These are phyloP conservation scores for Calameuta filiformis DNA, from an alignment of 2,888 invertebrate genomes.

Conservation along the genomic window DNA sequence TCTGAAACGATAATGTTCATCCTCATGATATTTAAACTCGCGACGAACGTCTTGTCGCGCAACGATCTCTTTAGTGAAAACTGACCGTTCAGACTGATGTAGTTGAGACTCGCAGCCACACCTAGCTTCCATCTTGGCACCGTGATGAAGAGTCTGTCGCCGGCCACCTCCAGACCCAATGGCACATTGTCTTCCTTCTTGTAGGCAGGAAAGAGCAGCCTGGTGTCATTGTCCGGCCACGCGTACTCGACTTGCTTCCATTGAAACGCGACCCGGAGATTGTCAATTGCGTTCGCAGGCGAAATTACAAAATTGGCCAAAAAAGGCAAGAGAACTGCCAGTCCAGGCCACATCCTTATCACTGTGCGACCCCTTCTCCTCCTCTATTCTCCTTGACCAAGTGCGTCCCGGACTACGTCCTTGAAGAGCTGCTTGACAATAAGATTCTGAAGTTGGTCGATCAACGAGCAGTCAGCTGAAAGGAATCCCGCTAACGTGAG, in stretches of 20 bases:
- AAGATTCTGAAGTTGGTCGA: background rate
- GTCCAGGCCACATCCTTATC: constrained; percentile 4
- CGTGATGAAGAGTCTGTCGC: constrained; percentile 77
- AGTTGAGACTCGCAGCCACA: constrained; percentile 80
- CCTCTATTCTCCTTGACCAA: background rate
- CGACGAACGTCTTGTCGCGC: background rate
- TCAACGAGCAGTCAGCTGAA: background rate
- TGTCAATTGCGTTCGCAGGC: constrained; percentile 65
- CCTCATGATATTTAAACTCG: constrained; percentile 1
- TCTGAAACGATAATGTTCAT: constrained; percentile 65
- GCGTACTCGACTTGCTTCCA: constrained; percentile 79
- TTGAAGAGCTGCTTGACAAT: background rate
- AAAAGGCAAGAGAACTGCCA: constrained; percentile 11
- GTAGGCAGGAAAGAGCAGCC: constrained; percentile 59
- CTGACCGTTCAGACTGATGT: constrained; percentile 78
- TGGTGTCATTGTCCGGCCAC: constrained; percentile 70
- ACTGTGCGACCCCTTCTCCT: background rate
- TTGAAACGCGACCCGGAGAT: constrained; percentile 76
- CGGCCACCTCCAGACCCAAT: constrained; percentile 78
- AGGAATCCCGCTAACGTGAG: background rate
- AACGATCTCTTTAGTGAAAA: constrained; percentile 10
- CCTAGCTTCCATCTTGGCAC: constrained; percentile 82
- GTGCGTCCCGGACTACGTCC: background rate
- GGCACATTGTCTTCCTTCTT: constrained; percentile 76
- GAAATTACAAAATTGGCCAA: background rate